Evolutionary conservation across 2,888 invertebrate genomes (phyloP).

Genomic region (Pseudanteris insignis): DNA sequence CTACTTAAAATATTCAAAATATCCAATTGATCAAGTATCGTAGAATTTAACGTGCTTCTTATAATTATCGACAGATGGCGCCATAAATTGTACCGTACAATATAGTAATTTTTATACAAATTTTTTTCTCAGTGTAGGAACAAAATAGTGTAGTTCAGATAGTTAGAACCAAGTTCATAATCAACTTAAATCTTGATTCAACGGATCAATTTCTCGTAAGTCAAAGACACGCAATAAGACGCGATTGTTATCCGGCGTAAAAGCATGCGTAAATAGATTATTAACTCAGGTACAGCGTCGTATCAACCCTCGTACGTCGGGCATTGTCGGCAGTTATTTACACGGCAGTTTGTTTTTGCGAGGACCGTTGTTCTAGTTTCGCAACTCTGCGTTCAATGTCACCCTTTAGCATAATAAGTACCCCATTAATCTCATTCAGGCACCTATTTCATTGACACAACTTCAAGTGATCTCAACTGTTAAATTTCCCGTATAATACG

Average conservation of each 20-base stretch:
- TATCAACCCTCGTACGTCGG: constrained; percentile 21
- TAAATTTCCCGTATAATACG: neutral
- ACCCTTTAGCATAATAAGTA: constrained; percentile 30
- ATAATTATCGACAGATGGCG: no score
- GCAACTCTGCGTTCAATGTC: constrained; percentile 18
- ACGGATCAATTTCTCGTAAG: no score
- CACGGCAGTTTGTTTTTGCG: constrained; percentile 28
- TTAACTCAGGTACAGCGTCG: constrained; percentile 12
- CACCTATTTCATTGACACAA: constrained; percentile 16
- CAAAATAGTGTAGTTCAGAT: no score
- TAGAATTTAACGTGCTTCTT: no score
- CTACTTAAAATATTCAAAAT: no score
- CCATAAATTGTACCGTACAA: no score
- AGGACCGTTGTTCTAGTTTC: constrained; percentile 24
- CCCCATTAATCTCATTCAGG: constrained; percentile 25
- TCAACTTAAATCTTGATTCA: no score
- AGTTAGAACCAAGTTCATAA: no score
- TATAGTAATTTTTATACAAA: no score
- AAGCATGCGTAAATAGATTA: constrained; percentile 28
- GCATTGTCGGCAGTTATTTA: constrained; percentile 23
- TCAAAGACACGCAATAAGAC: no score
- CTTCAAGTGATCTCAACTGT: constrained; percentile 13
- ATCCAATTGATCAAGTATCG: no score
- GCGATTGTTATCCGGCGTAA: constrained; percentile 9
- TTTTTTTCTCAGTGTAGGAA: no score